Percentiles rank a stretch among this genome's conserved stretches.
These are phyloP conservation scores for Rousettus madagascariensis DNA, from an alignment of 2,797 vertebrate genomes.

Conservation along the genomic window DNA sequence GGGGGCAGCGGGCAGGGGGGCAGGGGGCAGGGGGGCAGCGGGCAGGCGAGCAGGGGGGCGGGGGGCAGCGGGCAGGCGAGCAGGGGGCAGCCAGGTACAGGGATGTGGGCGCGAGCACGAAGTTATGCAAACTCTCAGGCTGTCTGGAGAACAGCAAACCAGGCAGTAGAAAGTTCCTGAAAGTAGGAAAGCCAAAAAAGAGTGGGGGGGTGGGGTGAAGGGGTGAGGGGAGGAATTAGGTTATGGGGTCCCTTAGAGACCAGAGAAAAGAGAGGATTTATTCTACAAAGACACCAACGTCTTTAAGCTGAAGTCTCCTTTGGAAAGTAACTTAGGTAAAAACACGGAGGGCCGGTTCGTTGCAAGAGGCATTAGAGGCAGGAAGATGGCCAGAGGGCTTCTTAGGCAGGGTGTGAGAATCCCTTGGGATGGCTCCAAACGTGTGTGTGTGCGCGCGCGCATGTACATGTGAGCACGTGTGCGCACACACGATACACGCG, in stretches of 20 bases:
- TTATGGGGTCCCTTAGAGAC: background rate
- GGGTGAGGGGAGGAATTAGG: too few relatives aligned
- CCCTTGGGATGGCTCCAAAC: background rate
- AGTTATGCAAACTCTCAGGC: fast-evolving
- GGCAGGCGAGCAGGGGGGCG: too few relatives aligned
- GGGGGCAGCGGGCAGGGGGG: too few relatives aligned
- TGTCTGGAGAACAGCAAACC: background rate
- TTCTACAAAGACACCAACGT: background rate
- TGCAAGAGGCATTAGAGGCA: background rate
- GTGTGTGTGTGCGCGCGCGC: background rate
- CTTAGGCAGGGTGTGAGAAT: background rate
- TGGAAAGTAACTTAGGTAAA: background rate
- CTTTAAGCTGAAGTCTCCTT: background rate
- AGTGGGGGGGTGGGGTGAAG: too few relatives aligned
- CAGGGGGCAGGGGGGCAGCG: too few relatives aligned
- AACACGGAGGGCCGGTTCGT: background rate
- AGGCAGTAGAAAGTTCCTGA: background rate
- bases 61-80: too few relatives aligned
- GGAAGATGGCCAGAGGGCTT: background rate
- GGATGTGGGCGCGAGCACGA: background rate
- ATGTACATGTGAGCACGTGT: background rate
- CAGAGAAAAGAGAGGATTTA: background rate
- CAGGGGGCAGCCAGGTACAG: background rate
- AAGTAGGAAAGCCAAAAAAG: background rate
- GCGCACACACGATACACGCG: fast-evolving